A percentile compares a stretch with the other conserved stretches of the same genome.
These are phyloP conservation scores for Equus quagga DNA, from an alignment of 2,113 vertebrate species.

Conservation along the genomic window DNA sequence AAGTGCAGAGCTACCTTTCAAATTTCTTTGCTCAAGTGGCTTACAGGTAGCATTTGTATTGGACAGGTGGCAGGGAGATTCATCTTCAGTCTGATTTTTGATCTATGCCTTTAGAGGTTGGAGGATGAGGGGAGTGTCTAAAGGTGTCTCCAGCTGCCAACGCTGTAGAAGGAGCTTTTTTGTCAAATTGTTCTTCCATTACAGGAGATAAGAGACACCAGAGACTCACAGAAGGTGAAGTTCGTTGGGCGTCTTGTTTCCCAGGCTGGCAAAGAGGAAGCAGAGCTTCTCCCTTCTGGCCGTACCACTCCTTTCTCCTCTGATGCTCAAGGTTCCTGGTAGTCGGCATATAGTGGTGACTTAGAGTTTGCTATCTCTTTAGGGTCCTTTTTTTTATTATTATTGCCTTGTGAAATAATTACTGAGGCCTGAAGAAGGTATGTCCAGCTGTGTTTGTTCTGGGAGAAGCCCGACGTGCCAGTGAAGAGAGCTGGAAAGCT, in stretches of 20 bases:
- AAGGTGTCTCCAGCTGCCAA: neutral
- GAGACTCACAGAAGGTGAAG: neutral
- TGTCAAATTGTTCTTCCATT: neutral
- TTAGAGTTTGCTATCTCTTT: neutral
- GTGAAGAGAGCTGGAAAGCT: neutral
- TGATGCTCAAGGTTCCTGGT: neutral
- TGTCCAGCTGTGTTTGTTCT: neutral
- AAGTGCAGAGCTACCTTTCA: neutral
- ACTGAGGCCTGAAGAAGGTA: neutral
- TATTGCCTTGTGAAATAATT: neutral
- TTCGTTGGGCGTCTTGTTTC: neutral
- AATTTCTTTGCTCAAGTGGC: neutral
- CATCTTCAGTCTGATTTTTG: constrained; percentile 1
- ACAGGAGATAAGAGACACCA: neutral
- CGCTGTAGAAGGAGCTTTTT: neutral
- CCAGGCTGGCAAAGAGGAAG: neutral
- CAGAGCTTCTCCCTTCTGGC: neutral
- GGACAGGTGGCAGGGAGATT: neutral
- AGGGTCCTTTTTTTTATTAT: neutral
- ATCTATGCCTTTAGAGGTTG: neutral
- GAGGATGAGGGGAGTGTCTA: neutral
- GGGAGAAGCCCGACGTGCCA: neutral
- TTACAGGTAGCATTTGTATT: neutral
- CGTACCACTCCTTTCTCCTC: neutral
- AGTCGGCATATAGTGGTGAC: neutral